Evolutionary conservation across 2,888 invertebrate genomes (phyloP), one percentile per base, ranked within the genome.

Genomic region (Cremastobaeus sp.): DNA sequence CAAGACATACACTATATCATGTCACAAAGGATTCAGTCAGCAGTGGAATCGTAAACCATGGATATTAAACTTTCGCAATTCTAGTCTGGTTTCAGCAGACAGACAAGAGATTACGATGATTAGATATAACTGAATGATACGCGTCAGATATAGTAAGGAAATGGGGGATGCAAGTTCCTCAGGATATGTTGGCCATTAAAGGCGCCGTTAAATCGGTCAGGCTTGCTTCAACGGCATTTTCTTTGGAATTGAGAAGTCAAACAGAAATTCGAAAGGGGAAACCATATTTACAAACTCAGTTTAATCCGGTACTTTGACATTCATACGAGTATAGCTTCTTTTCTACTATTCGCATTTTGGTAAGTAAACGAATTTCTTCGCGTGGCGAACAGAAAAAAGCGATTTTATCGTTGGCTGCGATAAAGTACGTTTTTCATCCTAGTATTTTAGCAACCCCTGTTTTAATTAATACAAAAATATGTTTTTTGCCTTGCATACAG

Each of bases 81-180:
- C 79, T 74, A 76, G 81, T 77, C 79, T 78, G 80, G 79, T 79
- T 75, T 72, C 77, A 78, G 66, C 78, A 78, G 79, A 80, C 80
- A 82, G 82, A 83, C 83, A 84, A 81, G 82, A 83, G 84, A 84
- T 86, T 86, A 86, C 79, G 86, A 86, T 87, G 86, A 87, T 86
- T 86, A 87, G 86, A 87, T 86, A 86, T 86, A 87, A 86, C 85
- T 84, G 81, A 86, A 85, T 87, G 85, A 86, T 86, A 82, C 83
- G 78, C 76, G 70, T 68, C 60, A 70, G 74, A 70, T 74, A 65
- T 65, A 43, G 52, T 45, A 57, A 69, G 64, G 74, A 64, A 73
- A 60, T 14, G 45, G 65, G 41, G 72, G 71, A 54, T 55, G 66
- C 64, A 68, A 55, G 68, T 64, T 64, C 52, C 71, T 45, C 60